phyloP scores from a whole-genome alignment of 2,797 vertebrate species.

The Tamandua tetradactyla region DNA sequence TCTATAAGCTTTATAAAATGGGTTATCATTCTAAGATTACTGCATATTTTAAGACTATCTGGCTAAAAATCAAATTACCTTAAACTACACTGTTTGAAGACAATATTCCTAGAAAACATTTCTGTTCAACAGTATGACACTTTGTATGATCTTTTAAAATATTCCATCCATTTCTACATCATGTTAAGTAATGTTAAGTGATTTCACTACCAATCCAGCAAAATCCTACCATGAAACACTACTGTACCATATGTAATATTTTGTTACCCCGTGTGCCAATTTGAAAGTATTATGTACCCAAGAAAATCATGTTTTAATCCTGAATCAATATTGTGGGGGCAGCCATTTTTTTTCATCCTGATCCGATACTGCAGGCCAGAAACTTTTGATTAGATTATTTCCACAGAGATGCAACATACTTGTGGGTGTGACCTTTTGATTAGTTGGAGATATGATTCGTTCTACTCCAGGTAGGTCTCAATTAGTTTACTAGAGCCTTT shows the following conservation, averaged over 20 bases:
- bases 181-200: not conserved
- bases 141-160: slow-evolving; percentile 37
- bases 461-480: too few species aligned
- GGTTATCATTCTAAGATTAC: slow-evolving; percentile 49
- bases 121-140: slow-evolving; percentile 35
- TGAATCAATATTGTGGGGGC: too few species aligned
- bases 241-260: not conserved
- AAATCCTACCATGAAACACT: slow-evolving; percentile 20
- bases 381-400: too few species aligned
- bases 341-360: too few species aligned
- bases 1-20: slow-evolving; percentile 27
- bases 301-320: too few species aligned
- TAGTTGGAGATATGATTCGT: too few species aligned
- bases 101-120: not conserved
- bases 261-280: not conserved
- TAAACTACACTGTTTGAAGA: slow-evolving; percentile 50
- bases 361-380: too few species aligned
- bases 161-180: not conserved
- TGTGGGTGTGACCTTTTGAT: too few species aligned
- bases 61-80: slow-evolving; percentile 49
- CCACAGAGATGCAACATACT: too few species aligned
- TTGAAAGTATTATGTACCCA: too few species aligned
- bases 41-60: slow-evolving; percentile 39
- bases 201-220: not conserved
- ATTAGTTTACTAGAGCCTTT: too few species aligned